Base-by-base conservation (phyloP, 2,888 invertebrate genomes). In the Drosophila mercatorum region DNA sequence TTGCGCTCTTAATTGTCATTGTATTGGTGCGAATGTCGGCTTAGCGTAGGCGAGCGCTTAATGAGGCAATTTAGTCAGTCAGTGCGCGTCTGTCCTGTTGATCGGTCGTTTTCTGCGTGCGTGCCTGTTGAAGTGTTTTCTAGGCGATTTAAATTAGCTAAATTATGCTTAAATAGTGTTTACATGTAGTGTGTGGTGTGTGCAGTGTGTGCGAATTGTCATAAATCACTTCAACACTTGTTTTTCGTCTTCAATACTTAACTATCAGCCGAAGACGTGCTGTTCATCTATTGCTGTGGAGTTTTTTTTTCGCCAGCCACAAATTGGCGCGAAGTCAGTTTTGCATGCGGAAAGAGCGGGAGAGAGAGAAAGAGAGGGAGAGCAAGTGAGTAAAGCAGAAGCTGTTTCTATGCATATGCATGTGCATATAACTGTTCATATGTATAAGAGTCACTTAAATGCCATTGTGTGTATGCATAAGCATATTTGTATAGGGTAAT, bases 31-130 rank as follows among this genome's bases (percentile, higher is more conserved):
- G 34, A 34, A 44, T 14, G 43, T 34, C 43, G 43, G 56, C 56
- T 57, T 57, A 34, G 56, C 56, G 56, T 57, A 43, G 56, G 56
- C 43, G 56, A 22, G 22, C 17, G 56, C 53, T 44, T 43, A 58
- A 60, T 60, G 43, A 34, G 43, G 14, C 43, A 14, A 34, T 44
- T 57, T 57, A 57, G 43, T 44, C 14, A 31, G 56, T 44, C 14
- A 31, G 34, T 44, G 56, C 22, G 8, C 34, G 34, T 44, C 56
- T 44, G 43, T 57, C 43, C 56, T 57, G 43, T 14, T 11, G 56
- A 57, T 57, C 56, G 56, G 56, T 57, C 5, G 43, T 44, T 34
- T 7, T 34, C 26, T 44, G 14, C 12, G 56, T 22, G 34, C 22
- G 22, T 44, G 56, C 4, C 10, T 5, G 3, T 41, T 40, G 6